phyloP scores from a whole-genome alignment of 2,797 vertebrate genomes.

The Smutsia temminckii region DNA sequence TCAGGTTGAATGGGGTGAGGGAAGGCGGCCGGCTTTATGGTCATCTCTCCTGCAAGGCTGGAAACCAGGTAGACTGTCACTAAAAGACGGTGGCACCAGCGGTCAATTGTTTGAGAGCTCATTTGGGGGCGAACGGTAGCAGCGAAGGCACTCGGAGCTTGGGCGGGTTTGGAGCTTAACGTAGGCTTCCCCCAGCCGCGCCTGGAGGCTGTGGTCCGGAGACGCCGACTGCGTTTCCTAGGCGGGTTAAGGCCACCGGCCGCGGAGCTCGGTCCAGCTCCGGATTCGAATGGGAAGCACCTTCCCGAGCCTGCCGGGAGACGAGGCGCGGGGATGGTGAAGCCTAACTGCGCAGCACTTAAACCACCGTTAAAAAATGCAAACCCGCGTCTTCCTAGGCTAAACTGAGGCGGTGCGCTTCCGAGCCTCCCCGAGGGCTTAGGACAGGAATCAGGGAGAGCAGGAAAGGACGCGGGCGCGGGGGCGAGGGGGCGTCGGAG shows the following conservation, averaged over 20 bases:
- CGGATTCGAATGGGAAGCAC: background rate
- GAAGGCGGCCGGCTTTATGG: slow-evolving; percentile 23
- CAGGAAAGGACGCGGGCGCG: background rate
- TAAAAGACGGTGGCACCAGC: background rate
- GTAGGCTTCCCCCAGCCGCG: background rate
- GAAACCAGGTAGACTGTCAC: background rate
- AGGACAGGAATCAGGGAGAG: background rate
- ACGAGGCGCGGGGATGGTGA: background rate
- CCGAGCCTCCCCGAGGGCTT: background rate
- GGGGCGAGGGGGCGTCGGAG: background rate
- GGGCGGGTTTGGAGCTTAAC: background rate
- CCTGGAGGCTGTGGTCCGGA: background rate
- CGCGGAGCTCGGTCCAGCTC: background rate
- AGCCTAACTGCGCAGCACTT: background rate
- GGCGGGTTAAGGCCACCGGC: background rate
- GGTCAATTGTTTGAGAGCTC: background rate
- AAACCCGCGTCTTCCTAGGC: background rate
- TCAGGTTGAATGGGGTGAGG: background rate
- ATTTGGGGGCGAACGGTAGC: background rate
- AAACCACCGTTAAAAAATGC: slow-evolving; percentile 25
- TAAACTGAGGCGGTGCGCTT: background rate
- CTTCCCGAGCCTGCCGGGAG: background rate
- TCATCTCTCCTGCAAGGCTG: background rate
- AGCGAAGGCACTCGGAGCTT: background rate
- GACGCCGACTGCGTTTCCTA: background rate